Conservation (phyloP, 2,888 invertebrate genomes). For the Tethea ocularis region DNA sequence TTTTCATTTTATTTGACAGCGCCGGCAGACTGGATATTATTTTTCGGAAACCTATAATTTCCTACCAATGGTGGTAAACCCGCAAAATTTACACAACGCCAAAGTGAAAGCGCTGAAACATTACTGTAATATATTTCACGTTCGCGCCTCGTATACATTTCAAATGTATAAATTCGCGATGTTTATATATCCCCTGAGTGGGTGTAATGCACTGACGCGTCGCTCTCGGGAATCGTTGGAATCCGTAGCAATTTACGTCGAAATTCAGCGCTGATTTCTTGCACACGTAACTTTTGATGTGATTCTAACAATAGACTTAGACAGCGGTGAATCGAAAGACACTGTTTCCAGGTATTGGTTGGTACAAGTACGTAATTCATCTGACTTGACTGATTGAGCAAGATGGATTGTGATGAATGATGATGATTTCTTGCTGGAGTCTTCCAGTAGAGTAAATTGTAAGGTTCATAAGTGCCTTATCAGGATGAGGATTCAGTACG, state of each 20-base stretch:
- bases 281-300: background rate
- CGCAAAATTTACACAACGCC: background rate
- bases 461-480: too few species aligned
- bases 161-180: slow-evolving; percentile 39
- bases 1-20: too few species aligned
- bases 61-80: background rate
- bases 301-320: slow-evolving; percentile 1
- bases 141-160: slow-evolving; percentile 43
- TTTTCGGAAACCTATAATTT: background rate
- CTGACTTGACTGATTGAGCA: background rate
- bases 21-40: too few species aligned
- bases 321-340: background rate
- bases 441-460: too few species aligned
- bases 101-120: slow-evolving; percentile 4
- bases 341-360: background rate
- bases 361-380: background rate
- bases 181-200: slow-evolving; percentile 54
- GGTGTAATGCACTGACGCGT: slow-evolving; percentile 36
- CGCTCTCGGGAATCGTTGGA: slow-evolving; percentile 12
- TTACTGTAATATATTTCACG: slow-evolving; percentile 20
- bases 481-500: too few species aligned
- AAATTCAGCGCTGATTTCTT: slow-evolving; percentile 7
- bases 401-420: background rate
- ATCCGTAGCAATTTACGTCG: slow-evolving; percentile 12
- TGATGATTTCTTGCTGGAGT: too few species aligned